Evolutionary conservation across 2,888 invertebrate genomes (phyloP).

Genomic region (Acanthoscelides obtectus): DNA sequence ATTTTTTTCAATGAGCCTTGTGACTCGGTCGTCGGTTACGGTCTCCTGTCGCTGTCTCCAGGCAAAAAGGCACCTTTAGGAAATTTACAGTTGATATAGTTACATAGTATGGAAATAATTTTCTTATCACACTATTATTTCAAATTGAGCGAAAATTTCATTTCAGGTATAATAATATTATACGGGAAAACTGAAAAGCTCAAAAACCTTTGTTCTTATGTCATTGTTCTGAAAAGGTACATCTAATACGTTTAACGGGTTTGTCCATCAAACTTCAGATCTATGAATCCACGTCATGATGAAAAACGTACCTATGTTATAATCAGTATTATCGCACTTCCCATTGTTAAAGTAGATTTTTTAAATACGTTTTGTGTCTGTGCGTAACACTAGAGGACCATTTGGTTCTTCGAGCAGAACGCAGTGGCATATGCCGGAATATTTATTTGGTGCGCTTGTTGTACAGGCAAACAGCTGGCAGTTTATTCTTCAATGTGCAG

Average conservation of each 20-base stretch:
- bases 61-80: no score
- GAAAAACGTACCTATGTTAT: conserved; percentile 35
- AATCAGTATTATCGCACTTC: conserved; percentile 40
- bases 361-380: conserved; percentile 43
- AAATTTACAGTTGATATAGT: no score
- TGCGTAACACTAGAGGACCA: conserved; percentile 34
- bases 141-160: no score
- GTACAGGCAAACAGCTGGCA: conserved; percentile 47
- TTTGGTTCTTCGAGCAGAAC: conserved; percentile 19
- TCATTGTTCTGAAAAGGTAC: not conserved
- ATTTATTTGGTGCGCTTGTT: conserved; percentile 31
- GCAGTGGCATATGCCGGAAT: conserved; percentile 7
- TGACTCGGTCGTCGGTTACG: no score
- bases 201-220: no score
- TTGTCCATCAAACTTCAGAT: not conserved
- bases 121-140: no score
- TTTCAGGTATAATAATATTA: no score
- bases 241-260: not conserved
- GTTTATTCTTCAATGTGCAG: conserved; percentile 48
- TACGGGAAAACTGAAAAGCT: no score
- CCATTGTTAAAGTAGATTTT: conserved; percentile 33
- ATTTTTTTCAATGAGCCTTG: no score
- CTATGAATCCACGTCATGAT: not conserved
- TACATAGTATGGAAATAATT: no score
- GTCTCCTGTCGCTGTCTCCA: no score